phyloP scores from a whole-genome alignment of 1,140 invertebrate genomes.

The Paraescarpia echinospica region DNA sequence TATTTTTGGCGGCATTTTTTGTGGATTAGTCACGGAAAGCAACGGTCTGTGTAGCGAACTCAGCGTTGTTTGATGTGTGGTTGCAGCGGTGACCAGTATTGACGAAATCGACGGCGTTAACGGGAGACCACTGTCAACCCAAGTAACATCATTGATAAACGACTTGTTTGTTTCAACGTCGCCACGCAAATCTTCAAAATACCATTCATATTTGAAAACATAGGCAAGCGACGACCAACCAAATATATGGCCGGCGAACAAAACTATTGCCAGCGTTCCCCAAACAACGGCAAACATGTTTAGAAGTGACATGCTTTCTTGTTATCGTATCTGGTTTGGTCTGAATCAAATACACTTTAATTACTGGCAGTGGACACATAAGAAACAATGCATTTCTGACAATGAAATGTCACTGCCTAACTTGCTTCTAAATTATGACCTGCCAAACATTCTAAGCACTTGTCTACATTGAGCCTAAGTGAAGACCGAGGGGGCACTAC shows the following conservation, averaged over 20 bases:
- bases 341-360: too few species aligned
- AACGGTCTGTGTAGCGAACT: background rate
- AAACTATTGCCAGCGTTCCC: constrained; percentile 31
- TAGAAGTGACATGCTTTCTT: background rate
- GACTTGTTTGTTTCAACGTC: background rate
- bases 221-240: constrained; percentile 36
- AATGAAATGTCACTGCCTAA: too few species aligned
- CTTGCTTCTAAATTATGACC: too few species aligned
- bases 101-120: background rate
- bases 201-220: constrained; percentile 35
- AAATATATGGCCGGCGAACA: constrained; percentile 35
- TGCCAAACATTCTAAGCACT: too few species aligned
- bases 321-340: background rate
- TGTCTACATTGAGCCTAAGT: too few species aligned
- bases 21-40: background rate
- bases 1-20: background rate
- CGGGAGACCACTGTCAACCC: background rate
- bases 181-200: constrained; percentile 28
- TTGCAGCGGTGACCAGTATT: background rate
- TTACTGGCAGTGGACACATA: too few species aligned
- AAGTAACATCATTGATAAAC: background rate
- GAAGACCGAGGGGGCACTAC: too few species aligned
- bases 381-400: too few species aligned
- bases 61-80: background rate
- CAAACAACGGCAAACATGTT: constrained; percentile 19